Evolutionary conservation across 2,113 vertebrate species (phyloP).

Genomic region (Sylvietta virens): DNA sequence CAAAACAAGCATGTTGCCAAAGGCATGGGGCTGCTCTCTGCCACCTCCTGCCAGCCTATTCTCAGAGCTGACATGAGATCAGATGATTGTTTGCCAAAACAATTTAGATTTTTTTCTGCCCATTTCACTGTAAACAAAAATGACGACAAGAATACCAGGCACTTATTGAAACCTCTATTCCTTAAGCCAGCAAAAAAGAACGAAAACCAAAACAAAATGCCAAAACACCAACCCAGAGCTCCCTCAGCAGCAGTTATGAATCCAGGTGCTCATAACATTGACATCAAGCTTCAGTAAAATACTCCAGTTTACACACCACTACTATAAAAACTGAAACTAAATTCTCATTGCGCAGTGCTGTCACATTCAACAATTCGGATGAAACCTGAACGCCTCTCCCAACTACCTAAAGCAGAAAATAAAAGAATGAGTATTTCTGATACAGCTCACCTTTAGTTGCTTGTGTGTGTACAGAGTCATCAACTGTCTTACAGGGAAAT

Average conservation of each 20-base stretch:
- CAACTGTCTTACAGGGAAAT: not conserved
- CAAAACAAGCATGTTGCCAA: not conserved
- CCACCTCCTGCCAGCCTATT: slow-evolving; percentile 1
- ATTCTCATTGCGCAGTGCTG: not conserved
- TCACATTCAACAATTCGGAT: not conserved
- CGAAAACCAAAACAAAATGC: rapidly evolving
- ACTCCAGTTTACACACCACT: not conserved
- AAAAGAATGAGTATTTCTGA: not conserved
- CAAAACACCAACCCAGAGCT: not conserved
- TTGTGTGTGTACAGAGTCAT: rapidly evolving
- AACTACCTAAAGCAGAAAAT: not conserved
- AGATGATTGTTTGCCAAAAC: slow-evolving; percentile 23
- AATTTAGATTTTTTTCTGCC: not conserved
- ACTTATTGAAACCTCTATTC: not conserved
- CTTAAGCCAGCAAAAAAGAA: not conserved
- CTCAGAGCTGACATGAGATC: not conserved
- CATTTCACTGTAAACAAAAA: not conserved
- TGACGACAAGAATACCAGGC: not conserved
- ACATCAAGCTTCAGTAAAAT: not conserved
- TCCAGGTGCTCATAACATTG: not conserved
- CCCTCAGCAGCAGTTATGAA: not conserved
- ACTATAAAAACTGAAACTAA: not conserved
- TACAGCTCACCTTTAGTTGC: not conserved
- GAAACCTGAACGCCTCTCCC: not conserved
- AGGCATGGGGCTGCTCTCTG: not conserved